These are phyloP conservation scores for Cataglyphis hispanica DNA, from an alignment of 1,140 invertebrate genomes.

Conservation along the genomic window DNA sequence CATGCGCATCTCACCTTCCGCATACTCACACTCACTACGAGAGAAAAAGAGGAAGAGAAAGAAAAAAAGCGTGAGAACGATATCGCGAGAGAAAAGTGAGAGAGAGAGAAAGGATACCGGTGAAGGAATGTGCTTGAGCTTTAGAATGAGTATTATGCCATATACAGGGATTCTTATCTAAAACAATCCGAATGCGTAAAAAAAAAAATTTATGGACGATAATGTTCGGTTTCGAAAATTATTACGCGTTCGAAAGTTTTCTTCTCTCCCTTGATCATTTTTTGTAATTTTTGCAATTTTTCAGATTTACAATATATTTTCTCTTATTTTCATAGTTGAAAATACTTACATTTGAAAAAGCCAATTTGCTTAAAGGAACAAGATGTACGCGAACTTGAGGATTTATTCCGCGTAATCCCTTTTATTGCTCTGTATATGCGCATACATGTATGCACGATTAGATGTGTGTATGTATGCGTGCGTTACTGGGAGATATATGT, in stretches of 20 bases:
- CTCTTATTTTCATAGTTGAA: background rate
- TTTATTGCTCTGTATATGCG: slow-evolving; percentile 36
- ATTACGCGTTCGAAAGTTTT: background rate
- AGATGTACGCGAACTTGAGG: background rate
- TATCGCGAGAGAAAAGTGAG: background rate
- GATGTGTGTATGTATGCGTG: slow-evolving; percentile 57
- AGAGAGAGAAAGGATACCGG: background rate
- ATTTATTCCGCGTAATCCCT: background rate
- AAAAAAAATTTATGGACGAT: slow-evolving; percentile 8
- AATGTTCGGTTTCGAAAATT: background rate
- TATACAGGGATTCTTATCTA: slow-evolving; percentile 15
- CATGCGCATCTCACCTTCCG: slow-evolving; percentile 79
- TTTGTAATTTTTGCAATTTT: background rate
- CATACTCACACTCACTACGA: slow-evolving; percentile 69
- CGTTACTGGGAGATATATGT: slow-evolving; percentile 22
- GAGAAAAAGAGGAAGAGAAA: slow-evolving; percentile 57
- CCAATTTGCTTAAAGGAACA: background rate
- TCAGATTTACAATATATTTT: background rate
- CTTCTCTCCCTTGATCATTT: background rate
- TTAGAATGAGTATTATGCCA: background rate
- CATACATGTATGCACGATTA: background rate
- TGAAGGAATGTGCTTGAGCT: slow-evolving; percentile 30
- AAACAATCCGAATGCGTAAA: background rate
- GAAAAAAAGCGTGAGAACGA: slow-evolving; percentile 20
- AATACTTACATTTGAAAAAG: background rate